These are phyloP conservation scores for Argyra leucocephala DNA, from an alignment of 2,888 invertebrate species.

Conservation along the genomic window DNA sequence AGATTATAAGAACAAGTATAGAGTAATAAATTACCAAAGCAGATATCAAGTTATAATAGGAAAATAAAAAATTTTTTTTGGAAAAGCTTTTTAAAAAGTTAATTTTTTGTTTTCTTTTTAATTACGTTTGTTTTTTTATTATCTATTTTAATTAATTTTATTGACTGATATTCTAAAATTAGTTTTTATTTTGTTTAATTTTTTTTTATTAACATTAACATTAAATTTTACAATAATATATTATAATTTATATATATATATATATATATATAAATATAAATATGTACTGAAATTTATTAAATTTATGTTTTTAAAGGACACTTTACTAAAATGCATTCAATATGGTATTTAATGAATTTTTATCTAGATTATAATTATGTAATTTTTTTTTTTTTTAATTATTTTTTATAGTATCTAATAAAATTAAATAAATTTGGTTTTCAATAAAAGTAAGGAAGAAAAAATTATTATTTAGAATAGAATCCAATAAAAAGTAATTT, in stretches of 20 bases:
- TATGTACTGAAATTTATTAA: background rate
- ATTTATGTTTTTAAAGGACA: conserved; percentile 9
- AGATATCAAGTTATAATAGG: too few relatives aligned
- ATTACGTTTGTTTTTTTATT: background rate
- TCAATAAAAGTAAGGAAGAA: too few relatives aligned
- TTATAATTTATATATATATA: conserved; percentile 2
- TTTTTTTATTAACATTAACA: background rate
- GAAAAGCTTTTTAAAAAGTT: background rate
- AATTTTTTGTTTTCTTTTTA: background rate
- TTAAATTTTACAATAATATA: conserved; percentile 1
- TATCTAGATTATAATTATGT: too few relatives aligned
- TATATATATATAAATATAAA: conserved; percentile 1
- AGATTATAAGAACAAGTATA: too few relatives aligned
- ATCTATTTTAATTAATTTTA: background rate
- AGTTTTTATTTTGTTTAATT: background rate
- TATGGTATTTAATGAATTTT: background rate
- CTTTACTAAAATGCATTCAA: conserved; percentile 11
- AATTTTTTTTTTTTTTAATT: background rate
- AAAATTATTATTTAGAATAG: too few relatives aligned
- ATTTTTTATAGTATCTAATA: background rate
- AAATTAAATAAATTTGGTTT: too few relatives aligned
- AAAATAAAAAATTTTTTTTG: too few relatives aligned
- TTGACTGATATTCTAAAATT: background rate
- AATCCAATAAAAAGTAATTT: too few relatives aligned
- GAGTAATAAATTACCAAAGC: too few relatives aligned